Conservation (phyloP, 2,888 invertebrate species). For the Brachyopa scutellaris region DNA sequence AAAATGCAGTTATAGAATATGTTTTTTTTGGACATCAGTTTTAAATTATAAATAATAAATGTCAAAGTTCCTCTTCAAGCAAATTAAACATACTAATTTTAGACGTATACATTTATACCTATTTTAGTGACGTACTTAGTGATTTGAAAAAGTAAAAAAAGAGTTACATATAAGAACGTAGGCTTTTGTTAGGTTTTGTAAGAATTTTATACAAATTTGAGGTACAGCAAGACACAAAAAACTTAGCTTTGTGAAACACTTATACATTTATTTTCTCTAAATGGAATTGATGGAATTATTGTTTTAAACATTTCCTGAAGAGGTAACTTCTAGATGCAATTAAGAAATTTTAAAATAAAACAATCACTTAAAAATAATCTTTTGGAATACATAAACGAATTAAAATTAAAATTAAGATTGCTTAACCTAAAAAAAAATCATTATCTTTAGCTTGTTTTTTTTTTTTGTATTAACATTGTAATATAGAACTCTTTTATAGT, state of each 20-base stretch:
- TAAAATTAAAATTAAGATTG: background rate
- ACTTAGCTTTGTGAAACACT: too few relatives aligned
- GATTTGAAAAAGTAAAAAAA: background rate
- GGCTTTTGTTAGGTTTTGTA: too few relatives aligned
- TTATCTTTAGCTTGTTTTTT: constrained; percentile 3
- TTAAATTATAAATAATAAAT: too few relatives aligned
- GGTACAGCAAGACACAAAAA: background rate
- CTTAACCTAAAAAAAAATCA: constrained; percentile 19
- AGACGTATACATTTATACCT: background rate
- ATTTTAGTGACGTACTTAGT: background rate
- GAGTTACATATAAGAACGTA: too few relatives aligned
- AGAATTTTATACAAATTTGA: too few relatives aligned
- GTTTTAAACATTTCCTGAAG: background rate
- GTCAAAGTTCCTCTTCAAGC: background rate
- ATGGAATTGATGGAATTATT: too few relatives aligned
- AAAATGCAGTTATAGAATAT: background rate
- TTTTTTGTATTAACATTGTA: constrained; percentile 50
- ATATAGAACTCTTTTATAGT: constrained; percentile 53
- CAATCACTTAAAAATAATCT: background rate
- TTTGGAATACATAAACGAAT: background rate
- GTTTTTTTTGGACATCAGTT: background rate
- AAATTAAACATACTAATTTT: background rate
- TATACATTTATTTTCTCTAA: too few relatives aligned
- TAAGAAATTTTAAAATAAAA: background rate
- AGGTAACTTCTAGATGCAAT: background rate